Conservation (phyloP, 2,888 invertebrate species). For the Ophioninae sp. region DNA sequence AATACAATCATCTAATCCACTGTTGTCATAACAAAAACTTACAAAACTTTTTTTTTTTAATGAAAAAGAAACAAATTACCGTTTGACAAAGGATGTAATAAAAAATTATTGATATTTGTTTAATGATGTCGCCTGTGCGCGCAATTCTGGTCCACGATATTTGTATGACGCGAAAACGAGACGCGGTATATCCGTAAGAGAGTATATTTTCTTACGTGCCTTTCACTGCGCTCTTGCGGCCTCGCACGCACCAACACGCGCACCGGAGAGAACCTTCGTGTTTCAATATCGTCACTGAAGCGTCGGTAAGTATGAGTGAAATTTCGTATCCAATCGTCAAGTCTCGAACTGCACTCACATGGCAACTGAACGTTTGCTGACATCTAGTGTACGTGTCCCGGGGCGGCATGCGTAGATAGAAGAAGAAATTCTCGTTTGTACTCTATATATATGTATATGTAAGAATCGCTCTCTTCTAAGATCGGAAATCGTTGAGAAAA, state of each 20-base stretch:
- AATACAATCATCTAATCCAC: not conserved
- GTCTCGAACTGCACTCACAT: conserved; percentile 24
- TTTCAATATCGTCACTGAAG: conserved; percentile 37
- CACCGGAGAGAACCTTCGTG: not conserved
- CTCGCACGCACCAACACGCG: conserved; percentile 5
- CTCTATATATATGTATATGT: not conserved
- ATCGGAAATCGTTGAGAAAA: conserved; percentile 7
- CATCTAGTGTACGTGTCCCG: not conserved
- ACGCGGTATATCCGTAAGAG: conserved; percentile 24
- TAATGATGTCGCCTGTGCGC: not conserved
- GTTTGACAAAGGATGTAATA: not conserved
- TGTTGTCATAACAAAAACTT: not conserved
- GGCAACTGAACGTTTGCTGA: conserved; percentile 34
- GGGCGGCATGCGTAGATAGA: conserved; percentile 14
- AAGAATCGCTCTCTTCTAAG: conserved; percentile 11
- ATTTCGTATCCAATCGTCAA: conserved; percentile 10
- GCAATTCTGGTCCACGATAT: conserved; percentile 11
- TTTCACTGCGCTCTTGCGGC: conserved; percentile 40
- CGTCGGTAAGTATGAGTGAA: conserved; percentile 19
- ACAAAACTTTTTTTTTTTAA: not conserved
- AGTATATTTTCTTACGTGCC: conserved; percentile 32
- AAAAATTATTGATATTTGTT: not conserved
- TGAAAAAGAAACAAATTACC: not conserved
- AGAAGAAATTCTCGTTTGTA: conserved; percentile 24
- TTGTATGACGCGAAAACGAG: conserved; percentile 27